Conservation (phyloP, 2,888 invertebrate genomes). For the Crioceris asparagi region DNA sequence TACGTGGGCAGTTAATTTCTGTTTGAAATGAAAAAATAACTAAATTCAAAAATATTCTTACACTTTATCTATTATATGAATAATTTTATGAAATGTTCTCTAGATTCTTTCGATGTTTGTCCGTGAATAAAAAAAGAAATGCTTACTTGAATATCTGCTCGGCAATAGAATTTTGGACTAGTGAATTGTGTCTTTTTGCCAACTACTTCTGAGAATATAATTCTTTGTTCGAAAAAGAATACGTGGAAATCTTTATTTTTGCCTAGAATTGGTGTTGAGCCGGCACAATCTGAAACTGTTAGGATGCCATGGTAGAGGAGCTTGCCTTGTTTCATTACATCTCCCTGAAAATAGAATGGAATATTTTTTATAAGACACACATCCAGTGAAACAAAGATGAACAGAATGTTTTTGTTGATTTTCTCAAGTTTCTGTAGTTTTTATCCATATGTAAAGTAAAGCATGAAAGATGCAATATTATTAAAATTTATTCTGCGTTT, state of each 20-base stretch:
- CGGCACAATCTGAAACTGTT: conserved; percentile 53
- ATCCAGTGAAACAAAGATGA: conserved; percentile 1
- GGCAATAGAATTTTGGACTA: conserved; percentile 90
- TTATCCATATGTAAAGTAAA: too few species aligned
- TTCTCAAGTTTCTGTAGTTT: too few species aligned
- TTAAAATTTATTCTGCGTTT: too few species aligned
- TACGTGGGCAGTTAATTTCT: too few species aligned
- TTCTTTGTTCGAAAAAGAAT: conserved; percentile 96
- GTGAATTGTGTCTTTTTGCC: conserved; percentile 87
- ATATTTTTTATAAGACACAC: conserved; percentile 3
- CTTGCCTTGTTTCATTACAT: conserved; percentile 95
- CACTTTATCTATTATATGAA: too few species aligned
- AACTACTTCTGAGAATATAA: conserved; percentile 91
- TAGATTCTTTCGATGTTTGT: too few species aligned
- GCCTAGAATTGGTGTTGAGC: conserved; percentile 30
- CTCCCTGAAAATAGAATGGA: conserved; percentile 63
- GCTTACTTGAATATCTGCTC: conserved; percentile 88
- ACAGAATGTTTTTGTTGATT: too few species aligned
- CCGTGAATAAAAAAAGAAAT: too few species aligned
- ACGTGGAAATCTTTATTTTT: conserved; percentile 81
- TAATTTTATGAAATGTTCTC: too few species aligned
- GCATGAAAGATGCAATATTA: too few species aligned
- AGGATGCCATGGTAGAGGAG: conserved; percentile 78
- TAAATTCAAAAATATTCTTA: too few species aligned
- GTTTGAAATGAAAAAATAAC: too few species aligned